Evolutionary conservation across 1,140 invertebrate genomes (phyloP).

Genomic region (Myzus persicae): DNA sequence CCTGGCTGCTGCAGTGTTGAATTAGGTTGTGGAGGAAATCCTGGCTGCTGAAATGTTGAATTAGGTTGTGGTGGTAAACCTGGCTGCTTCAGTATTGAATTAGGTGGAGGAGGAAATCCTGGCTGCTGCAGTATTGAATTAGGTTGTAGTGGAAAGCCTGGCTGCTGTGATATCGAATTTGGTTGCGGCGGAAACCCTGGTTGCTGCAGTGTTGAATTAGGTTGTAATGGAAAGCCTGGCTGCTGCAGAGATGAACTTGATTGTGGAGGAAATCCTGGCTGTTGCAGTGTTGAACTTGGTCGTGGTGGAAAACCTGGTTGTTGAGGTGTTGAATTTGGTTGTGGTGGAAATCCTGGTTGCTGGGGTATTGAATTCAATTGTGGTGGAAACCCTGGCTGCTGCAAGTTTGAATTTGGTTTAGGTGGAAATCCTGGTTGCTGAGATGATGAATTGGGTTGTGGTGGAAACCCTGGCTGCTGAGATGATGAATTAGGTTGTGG

Average conservation of each 20-base stretch:
- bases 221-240: constrained; percentile 50
- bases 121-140: not conserved
- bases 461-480: constrained; percentile 63
- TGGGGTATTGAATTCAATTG: constrained; percentile 61
- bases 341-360: constrained; percentile 52
- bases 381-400: constrained; percentile 49
- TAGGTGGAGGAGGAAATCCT: constrained; percentile 58
- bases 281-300: not conserved
- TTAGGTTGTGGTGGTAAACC: constrained; percentile 47
- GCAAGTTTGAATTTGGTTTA: no score
- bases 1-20: constrained; percentile 54
- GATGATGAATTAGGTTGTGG: no score
- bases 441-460: constrained; percentile 57
- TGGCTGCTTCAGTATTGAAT: constrained; percentile 60
- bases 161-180: not conserved
- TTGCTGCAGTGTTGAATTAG: constrained; percentile 58
- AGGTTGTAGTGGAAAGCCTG: constrained; percentile 9
- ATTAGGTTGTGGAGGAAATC: not conserved
- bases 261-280: constrained; percentile 58
- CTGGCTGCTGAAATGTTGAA: constrained; percentile 61
- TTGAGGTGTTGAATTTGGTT: not conserved
- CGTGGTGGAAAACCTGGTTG: constrained; percentile 60
- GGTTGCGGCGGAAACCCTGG: constrained; percentile 61
- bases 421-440: constrained; percentile 4
- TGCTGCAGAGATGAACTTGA: not conserved